These are phyloP conservation scores for Drosophila limbata DNA, from an alignment of 2,888 invertebrate genomes.

Conservation along the genomic window DNA sequence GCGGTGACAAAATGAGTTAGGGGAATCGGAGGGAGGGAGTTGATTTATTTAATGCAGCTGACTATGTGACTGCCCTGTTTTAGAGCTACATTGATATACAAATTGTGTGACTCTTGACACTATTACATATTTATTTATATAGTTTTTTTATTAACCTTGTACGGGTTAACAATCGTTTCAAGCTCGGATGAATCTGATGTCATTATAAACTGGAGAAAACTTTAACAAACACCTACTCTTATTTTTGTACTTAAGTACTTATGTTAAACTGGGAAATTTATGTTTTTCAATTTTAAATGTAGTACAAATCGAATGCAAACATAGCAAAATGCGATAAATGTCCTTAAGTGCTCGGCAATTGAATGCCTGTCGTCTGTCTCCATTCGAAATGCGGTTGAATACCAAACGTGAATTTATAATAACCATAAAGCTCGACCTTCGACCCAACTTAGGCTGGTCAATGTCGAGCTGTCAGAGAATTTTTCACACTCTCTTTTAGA, in stretches of 20 bases:
- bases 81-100: slow-evolving; percentile 40
- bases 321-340: neutral
- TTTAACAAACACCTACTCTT: neutral
- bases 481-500: neutral
- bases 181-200: slow-evolving; percentile 39
- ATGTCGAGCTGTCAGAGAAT: slow-evolving; percentile 26
- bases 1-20: neutral
- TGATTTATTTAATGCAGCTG: slow-evolving; percentile 41
- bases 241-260: too few relatives aligned
- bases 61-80: slow-evolving; percentile 12
- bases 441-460: slow-evolving; percentile 19
- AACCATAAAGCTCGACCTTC: slow-evolving; percentile 33
- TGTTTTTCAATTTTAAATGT: slow-evolving; percentile 3
- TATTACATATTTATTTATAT: slow-evolving; percentile 32
- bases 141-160: slow-evolving; percentile 40
- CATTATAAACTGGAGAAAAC: slow-evolving; percentile 20
- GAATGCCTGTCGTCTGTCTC: slow-evolving; percentile 9
- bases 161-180: slow-evolving; percentile 11
- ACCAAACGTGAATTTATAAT: slow-evolving; percentile 37
- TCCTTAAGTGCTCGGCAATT: slow-evolving; percentile 28
- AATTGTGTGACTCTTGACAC: slow-evolving; percentile 48
- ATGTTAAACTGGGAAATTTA: neutral
- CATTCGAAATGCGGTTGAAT: neutral
- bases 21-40: neutral
- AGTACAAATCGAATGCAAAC: slow-evolving; percentile 4